Base-by-base conservation (phyloP, 2,113 vertebrate species). In the Progne subis region DNA sequence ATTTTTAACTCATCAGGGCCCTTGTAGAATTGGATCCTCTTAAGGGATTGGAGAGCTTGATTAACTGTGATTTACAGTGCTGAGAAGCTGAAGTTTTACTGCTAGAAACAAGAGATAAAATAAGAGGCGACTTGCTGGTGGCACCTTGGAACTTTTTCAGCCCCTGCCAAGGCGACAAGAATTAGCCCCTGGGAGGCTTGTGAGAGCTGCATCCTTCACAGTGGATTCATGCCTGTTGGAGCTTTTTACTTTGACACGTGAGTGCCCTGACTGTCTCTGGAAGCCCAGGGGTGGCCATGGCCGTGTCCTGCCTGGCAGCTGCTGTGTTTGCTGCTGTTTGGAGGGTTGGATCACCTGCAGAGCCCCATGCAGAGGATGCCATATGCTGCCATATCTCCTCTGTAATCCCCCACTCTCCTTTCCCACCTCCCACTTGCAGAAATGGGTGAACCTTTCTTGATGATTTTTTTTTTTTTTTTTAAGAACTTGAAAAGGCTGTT, bases 331-430 rank as follows among this genome's bases (percentile, higher is more conserved):
- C 55, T 69, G 23, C 41, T 28, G 5, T 9, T 82, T 53, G 3
- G 15, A 85, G 39, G 16, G 14, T 20, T 52, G 61, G 41, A 17
- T 20, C 29, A 12, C 18, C 18, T 25, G 7, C 28, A 53, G 46
- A 59, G 41, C 8, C 10, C 26, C 23, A 15, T 0, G 2, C 6
- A 10, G n/a, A 52, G 28, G 8, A 15, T 5, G 5, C 34, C 41
- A 26, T 26, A 18, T 34, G 15, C 43, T 90, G 46, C 8, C 7
- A 1, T 31, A 21, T 29, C 11, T 19, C 50, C 79, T 28, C 44
- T 82, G 71, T 26, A 12, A 39, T 11, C 6, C 3, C 8, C 5
- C 0, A 1, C 28, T n/a, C 28, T 53, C 19, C 20, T 39, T 43
- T 56, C 31, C 14, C 39, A 67, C 9, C 14, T 65, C 12, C 24